A percentile compares a stretch with the other conserved stretches of the same genome.
Evolutionary conservation across 2,888 invertebrate species (phyloP).

Genomic region (Synanthedon tipuliformis): DNA sequence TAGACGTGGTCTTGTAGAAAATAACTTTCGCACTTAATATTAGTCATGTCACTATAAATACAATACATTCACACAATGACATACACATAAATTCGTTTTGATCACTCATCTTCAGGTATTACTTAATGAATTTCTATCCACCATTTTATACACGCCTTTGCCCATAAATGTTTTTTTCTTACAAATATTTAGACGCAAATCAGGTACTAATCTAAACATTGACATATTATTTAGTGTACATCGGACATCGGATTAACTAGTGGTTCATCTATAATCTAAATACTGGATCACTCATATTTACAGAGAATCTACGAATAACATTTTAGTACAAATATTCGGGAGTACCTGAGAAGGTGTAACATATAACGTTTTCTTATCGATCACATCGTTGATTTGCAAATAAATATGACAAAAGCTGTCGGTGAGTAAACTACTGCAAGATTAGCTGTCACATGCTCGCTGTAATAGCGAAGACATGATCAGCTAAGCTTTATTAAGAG

Average conservation of each 20-base stretch:
- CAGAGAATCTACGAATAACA: background rate
- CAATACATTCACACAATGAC: too few species aligned
- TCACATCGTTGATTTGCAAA: constrained; percentile 35
- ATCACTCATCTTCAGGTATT: too few species aligned
- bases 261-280: constrained; percentile 18
- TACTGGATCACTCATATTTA: background rate
- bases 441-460: constrained; percentile 39
- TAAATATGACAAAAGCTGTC: constrained; percentile 51
- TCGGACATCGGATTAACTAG: constrained; percentile 13
- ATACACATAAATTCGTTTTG: too few species aligned
- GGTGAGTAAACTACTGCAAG: constrained; percentile 35
- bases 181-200: too few species aligned
- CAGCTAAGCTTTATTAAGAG: constrained; percentile 47
- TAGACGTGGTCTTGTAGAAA: too few species aligned
- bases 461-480: constrained; percentile 19
- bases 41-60: too few species aligned
- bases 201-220: background rate
- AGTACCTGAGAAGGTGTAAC: background rate
- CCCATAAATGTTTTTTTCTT: too few species aligned
- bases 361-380: background rate
- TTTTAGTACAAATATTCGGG: too few species aligned
- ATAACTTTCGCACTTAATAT: too few species aligned
- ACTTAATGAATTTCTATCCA: too few species aligned
- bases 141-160: too few species aligned
- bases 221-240: background rate